Conservation (phyloP, 2,888 invertebrate species). For the Hirtodrosophila duncani region DNA sequence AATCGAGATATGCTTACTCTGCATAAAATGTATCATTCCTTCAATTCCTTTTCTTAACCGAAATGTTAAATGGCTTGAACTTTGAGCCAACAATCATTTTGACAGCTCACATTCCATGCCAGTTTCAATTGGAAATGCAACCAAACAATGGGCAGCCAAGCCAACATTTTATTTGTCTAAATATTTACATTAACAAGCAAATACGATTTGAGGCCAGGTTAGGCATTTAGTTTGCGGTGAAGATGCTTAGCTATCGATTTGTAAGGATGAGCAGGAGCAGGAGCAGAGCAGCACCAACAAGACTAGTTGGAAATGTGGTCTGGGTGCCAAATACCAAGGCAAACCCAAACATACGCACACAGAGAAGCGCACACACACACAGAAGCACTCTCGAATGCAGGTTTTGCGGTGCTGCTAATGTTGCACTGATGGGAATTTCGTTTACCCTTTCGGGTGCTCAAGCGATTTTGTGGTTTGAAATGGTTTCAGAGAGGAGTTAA, state of each 20-base stretch:
- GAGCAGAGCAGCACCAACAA: conserved; percentile 13
- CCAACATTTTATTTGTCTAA: conserved; percentile 30
- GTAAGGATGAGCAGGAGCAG: conserved; percentile 1
- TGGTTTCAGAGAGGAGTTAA: background rate
- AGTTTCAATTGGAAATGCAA: too few species aligned
- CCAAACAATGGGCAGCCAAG: conserved; percentile 14
- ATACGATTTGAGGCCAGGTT: conserved; percentile 46
- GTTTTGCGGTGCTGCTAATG: conserved; percentile 37
- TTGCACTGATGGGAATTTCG: conserved; percentile 32
- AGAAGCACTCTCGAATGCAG: conserved; percentile 1
- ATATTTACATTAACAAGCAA: conserved; percentile 64
- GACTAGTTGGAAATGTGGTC: conserved; percentile 33
- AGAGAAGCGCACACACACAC: conserved; percentile 1
- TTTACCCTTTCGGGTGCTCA: conserved; percentile 28
- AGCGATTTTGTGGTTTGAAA: conserved; percentile 42
- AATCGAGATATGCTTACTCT: too few species aligned
- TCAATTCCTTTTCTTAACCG: too few species aligned
- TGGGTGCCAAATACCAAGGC: conserved; percentile 41
- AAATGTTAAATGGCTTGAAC: conserved; percentile 15
- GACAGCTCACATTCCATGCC: conserved; percentile 10
- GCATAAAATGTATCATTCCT: too few species aligned
- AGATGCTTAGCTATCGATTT: conserved; percentile 39
- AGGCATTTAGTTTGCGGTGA: conserved; percentile 53
- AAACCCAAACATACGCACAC: conserved; percentile 8
- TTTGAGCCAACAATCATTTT: conserved; percentile 10